phyloP scores from a whole-genome alignment of 1,140 invertebrate species.

The Caenorhabditis latens region DNA sequence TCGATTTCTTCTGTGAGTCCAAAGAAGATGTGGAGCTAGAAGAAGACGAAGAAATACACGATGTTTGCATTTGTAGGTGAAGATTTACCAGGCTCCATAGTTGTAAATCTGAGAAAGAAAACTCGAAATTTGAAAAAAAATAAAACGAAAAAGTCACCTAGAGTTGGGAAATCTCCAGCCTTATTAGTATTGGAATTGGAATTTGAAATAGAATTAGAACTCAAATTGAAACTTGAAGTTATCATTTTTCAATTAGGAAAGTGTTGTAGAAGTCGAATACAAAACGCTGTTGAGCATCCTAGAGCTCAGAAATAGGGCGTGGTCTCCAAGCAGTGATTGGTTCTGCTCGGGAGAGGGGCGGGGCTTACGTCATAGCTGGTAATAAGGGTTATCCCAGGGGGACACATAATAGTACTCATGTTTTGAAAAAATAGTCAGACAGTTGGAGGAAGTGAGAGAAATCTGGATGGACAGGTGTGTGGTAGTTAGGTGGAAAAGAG shows the following conservation, averaged over 20 bases:
- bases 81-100: slow-evolving; percentile 7
- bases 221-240: slow-evolving; percentile 14
- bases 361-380: not conserved
- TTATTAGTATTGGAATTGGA: not conserved
- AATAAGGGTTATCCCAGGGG: not conserved
- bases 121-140: not conserved
- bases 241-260: slow-evolving; percentile 7
- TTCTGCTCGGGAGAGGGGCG: not conserved
- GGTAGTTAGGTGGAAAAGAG: too few relatives aligned
- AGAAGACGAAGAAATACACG: not conserved
- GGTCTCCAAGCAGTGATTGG: not conserved
- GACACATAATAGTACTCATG: too few relatives aligned
- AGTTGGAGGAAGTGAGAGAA: too few relatives aligned
- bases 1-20: not conserved
- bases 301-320: not conserved
- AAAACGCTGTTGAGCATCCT: slow-evolving; percentile 22
- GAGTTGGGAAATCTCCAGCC: not conserved
- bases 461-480: too few relatives aligned
- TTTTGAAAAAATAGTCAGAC: too few relatives aligned
- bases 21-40: not conserved
- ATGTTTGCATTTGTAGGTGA: slow-evolving; percentile 15
- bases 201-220: not conserved
- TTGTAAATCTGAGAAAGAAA: slow-evolving; percentile 9
- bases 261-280: slow-evolving; percentile 8
- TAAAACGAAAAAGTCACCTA: not conserved